Evolutionary conservation across 1,140 invertebrate species (phyloP).

Genomic region (Zaprionus camerounensis): DNA sequence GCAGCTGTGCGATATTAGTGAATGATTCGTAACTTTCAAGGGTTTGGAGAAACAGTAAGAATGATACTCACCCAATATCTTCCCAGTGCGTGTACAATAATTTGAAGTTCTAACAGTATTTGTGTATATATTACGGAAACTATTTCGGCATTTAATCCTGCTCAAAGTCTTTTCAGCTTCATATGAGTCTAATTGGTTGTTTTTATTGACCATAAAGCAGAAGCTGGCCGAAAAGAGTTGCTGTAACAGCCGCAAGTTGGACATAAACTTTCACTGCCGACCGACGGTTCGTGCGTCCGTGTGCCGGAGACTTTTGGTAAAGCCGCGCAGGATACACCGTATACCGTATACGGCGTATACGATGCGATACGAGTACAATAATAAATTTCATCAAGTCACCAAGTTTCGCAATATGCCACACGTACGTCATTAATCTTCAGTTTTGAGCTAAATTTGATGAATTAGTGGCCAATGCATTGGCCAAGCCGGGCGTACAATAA

Average conservation of each 20-base stretch:
- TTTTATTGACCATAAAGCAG: conserved; percentile 51
- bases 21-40: too few species aligned
- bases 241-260: conserved; percentile 12
- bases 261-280: conserved; percentile 25
- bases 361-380: conserved; percentile 51
- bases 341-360: background rate
- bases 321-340: conserved; percentile 20
- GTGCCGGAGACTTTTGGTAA: conserved; percentile 20
- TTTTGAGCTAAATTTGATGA: conserved; percentile 82
- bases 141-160: conserved; percentile 8
- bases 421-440: conserved; percentile 81
- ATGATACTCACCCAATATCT: background rate
- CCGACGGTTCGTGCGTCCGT: background rate
- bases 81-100: background rate
- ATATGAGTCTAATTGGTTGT: conserved; percentile 29
- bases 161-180: conserved; percentile 2
- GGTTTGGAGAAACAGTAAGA: too few species aligned
- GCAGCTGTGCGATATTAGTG: too few species aligned
- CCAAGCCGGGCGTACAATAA: conserved; percentile 53
- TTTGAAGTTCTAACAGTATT: background rate
- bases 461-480: conserved; percentile 76
- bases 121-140: background rate
- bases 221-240: conserved; percentile 35
- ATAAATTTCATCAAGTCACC: conserved; percentile 82
- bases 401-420: conserved; percentile 82